Conservation (phyloP, 1,140 invertebrate species). For the Drosophila sp. region DNA sequence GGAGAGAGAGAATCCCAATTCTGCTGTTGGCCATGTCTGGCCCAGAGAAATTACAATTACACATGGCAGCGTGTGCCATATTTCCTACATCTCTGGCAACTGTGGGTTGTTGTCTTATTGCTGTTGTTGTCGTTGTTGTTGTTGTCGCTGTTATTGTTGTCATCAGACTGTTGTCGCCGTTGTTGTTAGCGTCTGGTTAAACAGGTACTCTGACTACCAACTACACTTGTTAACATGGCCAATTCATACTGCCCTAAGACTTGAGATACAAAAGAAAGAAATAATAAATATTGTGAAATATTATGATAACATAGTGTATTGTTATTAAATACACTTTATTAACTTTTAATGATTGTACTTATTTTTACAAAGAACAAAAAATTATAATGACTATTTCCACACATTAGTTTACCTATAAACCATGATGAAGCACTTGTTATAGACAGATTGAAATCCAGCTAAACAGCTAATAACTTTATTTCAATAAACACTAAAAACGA, state of each 20-base stretch:
- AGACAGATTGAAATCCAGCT: constrained; percentile 7
- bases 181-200: constrained; percentile 73
- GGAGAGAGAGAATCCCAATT: constrained; percentile 17
- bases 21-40: constrained; percentile 34
- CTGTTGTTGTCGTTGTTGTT: constrained; percentile 47
- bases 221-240: constrained; percentile 76
- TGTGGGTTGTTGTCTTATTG: constrained; percentile 47
- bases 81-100: constrained; percentile 53
- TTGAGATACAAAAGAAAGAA: background rate
- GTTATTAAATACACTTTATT: too few relatives aligned
- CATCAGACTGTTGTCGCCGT: constrained; percentile 43
- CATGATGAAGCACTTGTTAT: constrained; percentile 14
- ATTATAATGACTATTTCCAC: background rate
- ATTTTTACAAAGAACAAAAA: background rate
- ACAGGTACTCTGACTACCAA: constrained; percentile 75
- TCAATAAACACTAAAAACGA: constrained; percentile 22
- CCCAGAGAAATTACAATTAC: constrained; percentile 78
- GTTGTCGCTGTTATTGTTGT: constrained; percentile 38
- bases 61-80: constrained; percentile 78
- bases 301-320: too few relatives aligned
- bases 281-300: too few relatives aligned
- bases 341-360: too few relatives aligned
- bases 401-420: background rate
- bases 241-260: constrained; percentile 49
- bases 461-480: constrained; percentile 55